Percentiles rank a stretch among this genome's conserved stretches.
These are phyloP conservation scores for Eudasyphora cyanicolor DNA, from an alignment of 2,888 invertebrate species.

Conservation along the genomic window DNA sequence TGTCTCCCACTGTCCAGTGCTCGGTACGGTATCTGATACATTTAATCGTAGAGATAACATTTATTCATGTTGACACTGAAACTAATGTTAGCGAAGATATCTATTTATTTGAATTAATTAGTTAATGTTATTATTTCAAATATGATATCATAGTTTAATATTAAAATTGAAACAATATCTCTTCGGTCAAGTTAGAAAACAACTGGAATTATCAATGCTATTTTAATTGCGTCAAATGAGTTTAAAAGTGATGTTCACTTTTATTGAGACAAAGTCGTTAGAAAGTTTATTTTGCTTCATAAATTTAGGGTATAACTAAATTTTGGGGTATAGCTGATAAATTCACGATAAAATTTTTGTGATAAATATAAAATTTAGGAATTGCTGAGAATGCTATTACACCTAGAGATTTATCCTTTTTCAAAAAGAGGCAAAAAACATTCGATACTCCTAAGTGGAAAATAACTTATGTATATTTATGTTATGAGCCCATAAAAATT, in stretches of 20 bases:
- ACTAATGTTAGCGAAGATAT: neutral
- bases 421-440: too few species aligned
- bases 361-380: too few species aligned
- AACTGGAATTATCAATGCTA: neutral
- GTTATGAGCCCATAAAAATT: too few species aligned
- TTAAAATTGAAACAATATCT: neutral
- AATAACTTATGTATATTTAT: too few species aligned
- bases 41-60: neutral
- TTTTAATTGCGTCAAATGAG: neutral
- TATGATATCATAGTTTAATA: constrained; percentile 21
- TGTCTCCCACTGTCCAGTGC: neutral
- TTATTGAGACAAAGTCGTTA: neutral
- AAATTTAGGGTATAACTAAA: too few species aligned
- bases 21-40: neutral
- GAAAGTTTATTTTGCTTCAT: neutral
- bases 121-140: neutral
- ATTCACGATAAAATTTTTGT: too few species aligned
- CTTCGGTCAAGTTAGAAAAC: neutral
- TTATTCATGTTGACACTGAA: neutral
- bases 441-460: too few species aligned
- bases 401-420: too few species aligned
- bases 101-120: constrained; percentile 10
- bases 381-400: too few species aligned
- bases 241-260: neutral
- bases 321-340: too few species aligned